Evolutionary conservation across 2,797 vertebrate species (phyloP).

Genomic region (Sebastes steindachneri): DNA sequence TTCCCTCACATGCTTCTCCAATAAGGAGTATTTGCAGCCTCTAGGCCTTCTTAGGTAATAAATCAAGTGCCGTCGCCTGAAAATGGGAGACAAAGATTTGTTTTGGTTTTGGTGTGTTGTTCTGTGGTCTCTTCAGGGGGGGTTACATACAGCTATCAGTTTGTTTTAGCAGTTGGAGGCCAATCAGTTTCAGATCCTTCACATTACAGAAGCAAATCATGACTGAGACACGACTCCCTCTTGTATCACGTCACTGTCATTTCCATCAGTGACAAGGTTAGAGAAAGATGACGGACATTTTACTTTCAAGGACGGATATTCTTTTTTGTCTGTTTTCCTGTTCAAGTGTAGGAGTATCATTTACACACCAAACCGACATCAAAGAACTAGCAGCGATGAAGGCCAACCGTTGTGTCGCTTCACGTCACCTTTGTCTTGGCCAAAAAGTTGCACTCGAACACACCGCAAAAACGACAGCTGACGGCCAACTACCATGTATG

Average conservation of each 20-base stretch:
- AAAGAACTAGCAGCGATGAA: too few relatives aligned
- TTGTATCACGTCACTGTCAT: background rate
- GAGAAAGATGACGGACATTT: background rate
- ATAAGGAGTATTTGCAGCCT: constrained; percentile 34
- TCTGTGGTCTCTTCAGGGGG: background rate
- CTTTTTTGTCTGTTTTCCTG: background rate
- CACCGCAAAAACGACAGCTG: too few relatives aligned
- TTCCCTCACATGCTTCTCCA: background rate
- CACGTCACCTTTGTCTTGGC: too few relatives aligned
- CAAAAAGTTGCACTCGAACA: too few relatives aligned
- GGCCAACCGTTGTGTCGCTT: too few relatives aligned
- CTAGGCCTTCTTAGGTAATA: background rate
- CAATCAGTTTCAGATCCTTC: background rate
- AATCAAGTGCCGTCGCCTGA: background rate
- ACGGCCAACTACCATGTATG: too few relatives aligned
- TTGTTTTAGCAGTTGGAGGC: background rate
- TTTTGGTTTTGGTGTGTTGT: background rate
- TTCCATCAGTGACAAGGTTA: background rate
- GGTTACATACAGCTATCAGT: background rate
- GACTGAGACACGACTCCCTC: background rate
- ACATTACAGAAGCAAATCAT: background rate
- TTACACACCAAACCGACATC: too few relatives aligned
- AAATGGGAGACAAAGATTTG: constrained; percentile 2
- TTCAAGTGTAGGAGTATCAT: background rate
- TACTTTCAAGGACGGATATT: background rate